Base-by-base conservation (phyloP, 2,888 invertebrate genomes). In the Eurytoma adleriae region DNA sequence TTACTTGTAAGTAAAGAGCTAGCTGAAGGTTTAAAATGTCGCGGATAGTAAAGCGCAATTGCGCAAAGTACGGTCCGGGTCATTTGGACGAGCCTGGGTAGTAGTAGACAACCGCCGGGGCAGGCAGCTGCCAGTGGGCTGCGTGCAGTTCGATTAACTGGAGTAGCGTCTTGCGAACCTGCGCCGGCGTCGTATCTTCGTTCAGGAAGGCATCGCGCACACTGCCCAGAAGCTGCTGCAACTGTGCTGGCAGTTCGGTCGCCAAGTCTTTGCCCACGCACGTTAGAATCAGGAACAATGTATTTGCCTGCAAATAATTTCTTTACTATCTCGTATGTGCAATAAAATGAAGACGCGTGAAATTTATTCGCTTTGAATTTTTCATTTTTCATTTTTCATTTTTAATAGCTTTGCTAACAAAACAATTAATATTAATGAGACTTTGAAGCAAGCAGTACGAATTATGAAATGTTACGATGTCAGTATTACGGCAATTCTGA, bases 91-190 rank as follows among this genome's bases (percentile, higher is more conserved):
- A 86, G 54, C 89, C 89, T 3, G 96, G 96, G 91, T 96, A 96
- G 91, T 98, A 98, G 91, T 97, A 98, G 78, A 96, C 94, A 75
- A 97, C 96, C 3, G 97, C 96, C 69, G 96, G 96, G 77, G 97
- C 96, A 24, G 97, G 96, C 84, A 98, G 93, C 90, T 96, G 96
- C 97, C 97, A 98, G 90, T 96, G 95, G 0, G 96, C 96, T 1
- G 97, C 97, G 91, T 96, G 96, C 78, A 97, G 92, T 91, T 98
- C 98, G 85, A 98, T 97, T 78, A 98, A 93, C 91, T 98, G 97
- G 83, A 97, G 92, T 79, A 98, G 92, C 1, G 96, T 97, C 89
- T 96, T 96, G 85, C 96, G 94, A 82, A 96, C 95, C 84, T 94
- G 94, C 3, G 96, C 94, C 69, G 95, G 93, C 20, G 95, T 95